Conservation (phyloP, 64 coral and sea anemone species). For the Actinia equina region DNA sequence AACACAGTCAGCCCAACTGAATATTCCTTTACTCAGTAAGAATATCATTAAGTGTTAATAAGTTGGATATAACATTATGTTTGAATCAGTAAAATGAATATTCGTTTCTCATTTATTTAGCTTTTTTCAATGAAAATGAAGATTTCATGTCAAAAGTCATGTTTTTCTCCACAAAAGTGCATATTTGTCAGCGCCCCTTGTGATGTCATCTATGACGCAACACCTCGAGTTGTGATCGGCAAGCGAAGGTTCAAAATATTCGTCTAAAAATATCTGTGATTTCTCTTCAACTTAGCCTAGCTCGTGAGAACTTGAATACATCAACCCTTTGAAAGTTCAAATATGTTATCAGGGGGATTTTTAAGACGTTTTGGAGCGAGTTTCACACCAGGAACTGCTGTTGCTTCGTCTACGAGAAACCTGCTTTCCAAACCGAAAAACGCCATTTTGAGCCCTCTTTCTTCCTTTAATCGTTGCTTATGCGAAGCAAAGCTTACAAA, state of each 20-base stretch:
- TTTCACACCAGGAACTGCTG: not conserved
- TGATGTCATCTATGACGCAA: not conserved
- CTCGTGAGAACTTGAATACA: not conserved
- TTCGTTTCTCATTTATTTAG: no score
- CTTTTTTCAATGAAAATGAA: not conserved
- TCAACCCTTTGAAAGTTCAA: not conserved
- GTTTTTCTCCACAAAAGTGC: not conserved
- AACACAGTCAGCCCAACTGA: no score
- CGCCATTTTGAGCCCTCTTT: not conserved
- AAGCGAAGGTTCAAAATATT: not conserved
- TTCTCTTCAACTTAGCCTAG: not conserved
- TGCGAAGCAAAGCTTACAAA: not conserved
- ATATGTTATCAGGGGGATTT: not conserved
- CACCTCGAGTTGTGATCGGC: not conserved
- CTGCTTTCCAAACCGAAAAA: not conserved
- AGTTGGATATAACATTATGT: no score
- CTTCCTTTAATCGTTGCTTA: not conserved
- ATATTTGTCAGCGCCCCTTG: not conserved
- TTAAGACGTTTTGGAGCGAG: not conserved
- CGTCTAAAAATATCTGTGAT: not conserved
- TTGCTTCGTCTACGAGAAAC: not conserved
- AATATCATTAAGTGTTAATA: no score
- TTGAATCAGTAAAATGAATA: no score
- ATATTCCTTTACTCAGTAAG: no score
- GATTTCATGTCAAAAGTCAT: not conserved